Percentiles rank a stretch among this genome's conserved stretches.
phyloP scores from a whole-genome alignment of 2,113 vertebrate species.

The Turdus rufiventris region DNA sequence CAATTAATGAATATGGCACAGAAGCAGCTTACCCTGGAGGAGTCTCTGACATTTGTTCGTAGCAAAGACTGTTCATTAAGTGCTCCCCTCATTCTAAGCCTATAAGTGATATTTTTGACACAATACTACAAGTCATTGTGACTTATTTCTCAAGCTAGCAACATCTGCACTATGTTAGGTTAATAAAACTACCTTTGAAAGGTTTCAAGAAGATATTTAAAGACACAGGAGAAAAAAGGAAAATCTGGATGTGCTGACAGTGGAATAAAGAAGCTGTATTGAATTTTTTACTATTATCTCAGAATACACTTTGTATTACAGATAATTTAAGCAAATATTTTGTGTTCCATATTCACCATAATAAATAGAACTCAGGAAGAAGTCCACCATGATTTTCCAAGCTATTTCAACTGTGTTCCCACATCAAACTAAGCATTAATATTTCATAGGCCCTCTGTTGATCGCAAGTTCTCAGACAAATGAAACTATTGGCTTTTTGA shows the following conservation, averaged over 20 bases:
- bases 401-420: neutral
- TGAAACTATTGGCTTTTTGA: neutral
- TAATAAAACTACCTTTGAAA: conserved; percentile 33
- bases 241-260: neutral
- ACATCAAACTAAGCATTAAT: neutral
- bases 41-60: conserved; percentile 11
- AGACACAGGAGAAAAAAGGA: neutral
- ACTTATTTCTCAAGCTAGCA: neutral
- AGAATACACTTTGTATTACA: neutral
- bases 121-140: neutral
- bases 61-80: conserved; percentile 34
- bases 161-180: neutral
- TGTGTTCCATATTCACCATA: neutral
- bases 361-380: neutral
- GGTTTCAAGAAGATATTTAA: neutral
- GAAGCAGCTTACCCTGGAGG: conserved; percentile 20
- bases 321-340: neutral
- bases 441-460: neutral
- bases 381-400: neutral
- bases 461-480: neutral
- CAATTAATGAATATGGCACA: conserved; percentile 44
- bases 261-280: neutral
- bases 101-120: conserved; percentile 30
- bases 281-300: neutral
- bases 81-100: conserved; percentile 19